These are phyloP conservation scores for Apodemus agrarius DNA, from an alignment of 2,797 vertebrate species.

Conservation along the genomic window DNA sequence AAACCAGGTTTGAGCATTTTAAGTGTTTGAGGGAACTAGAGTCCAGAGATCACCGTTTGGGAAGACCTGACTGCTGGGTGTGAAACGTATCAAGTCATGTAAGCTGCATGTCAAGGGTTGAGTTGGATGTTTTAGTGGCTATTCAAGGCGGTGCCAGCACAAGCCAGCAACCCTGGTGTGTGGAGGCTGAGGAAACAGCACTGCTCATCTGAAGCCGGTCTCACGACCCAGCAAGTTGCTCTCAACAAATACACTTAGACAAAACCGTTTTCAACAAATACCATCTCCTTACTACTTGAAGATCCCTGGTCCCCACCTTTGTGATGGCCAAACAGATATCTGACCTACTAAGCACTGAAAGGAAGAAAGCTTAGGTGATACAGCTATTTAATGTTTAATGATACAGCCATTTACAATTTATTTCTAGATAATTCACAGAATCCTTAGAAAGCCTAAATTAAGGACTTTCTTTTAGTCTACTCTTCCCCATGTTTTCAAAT, in stretches of 20 bases:
- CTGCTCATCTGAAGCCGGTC: neutral
- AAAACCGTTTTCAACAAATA: neutral
- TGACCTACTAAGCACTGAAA: conserved; percentile 49
- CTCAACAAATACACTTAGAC: conserved; percentile 10
- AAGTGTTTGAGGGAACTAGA: neutral
- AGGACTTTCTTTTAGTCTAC: conserved; percentile 1
- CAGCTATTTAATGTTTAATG: conserved; percentile 12
- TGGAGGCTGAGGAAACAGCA: neutral
- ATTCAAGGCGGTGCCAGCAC: neutral
- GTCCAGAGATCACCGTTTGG: neutral
- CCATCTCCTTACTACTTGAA: neutral
- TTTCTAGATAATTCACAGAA: neutral
- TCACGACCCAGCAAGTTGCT: neutral
- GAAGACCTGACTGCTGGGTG: neutral
- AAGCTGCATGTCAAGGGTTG: neutral
- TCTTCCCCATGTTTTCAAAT: neutral
- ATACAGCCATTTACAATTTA: conserved; percentile 30
- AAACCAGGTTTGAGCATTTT: neutral
- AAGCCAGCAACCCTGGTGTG: neutral
- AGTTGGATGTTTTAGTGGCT: neutral
- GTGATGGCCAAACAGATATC: conserved; percentile 14
- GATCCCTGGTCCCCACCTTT: conserved; percentile 5
- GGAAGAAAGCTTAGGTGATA: neutral
- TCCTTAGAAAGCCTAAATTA: conserved; percentile 26
- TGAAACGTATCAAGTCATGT: neutral